Conservation (phyloP, 2,888 invertebrate genomes). For the Scaptomyza flava region DNA sequence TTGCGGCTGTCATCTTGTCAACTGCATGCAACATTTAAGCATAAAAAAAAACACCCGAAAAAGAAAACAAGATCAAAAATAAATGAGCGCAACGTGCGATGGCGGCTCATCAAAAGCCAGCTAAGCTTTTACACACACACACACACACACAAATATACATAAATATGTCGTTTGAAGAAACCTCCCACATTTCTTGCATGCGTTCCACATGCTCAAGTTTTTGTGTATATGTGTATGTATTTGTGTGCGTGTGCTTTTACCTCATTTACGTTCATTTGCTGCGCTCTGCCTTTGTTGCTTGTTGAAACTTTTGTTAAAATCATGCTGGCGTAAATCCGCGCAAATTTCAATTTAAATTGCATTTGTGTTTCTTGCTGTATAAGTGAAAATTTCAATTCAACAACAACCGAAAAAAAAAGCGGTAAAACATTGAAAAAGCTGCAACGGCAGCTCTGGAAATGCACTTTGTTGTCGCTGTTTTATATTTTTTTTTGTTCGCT, state of each 20-base stretch:
- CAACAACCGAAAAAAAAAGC: conserved; percentile 15
- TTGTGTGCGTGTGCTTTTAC: conserved; percentile 53
- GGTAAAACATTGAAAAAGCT: conserved; percentile 23
- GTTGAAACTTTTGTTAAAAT: conserved; percentile 62
- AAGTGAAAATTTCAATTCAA: conserved; percentile 57
- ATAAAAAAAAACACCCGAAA: conserved; percentile 35
- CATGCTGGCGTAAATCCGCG: conserved; percentile 81
- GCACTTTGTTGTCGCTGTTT: conserved; percentile 28
- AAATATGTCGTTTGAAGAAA: conserved; percentile 45
- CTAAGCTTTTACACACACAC: conserved; percentile 51
- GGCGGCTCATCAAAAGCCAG: conserved; percentile 40
- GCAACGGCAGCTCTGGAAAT: conserved; percentile 39
- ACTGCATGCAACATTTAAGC: conserved; percentile 79
- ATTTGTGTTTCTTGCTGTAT: conserved; percentile 44
- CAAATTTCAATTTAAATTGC: conserved; percentile 79
- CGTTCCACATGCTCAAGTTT: conserved; percentile 54
- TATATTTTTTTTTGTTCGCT: not conserved
- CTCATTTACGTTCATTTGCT: conserved; percentile 52
- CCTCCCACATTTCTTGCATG: conserved; percentile 62
- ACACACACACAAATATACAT: conserved; percentile 3
- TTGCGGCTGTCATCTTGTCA: conserved; percentile 67
- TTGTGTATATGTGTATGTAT: conserved; percentile 15
- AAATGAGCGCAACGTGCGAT: conserved; percentile 38
- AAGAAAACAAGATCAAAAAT: conserved; percentile 54
- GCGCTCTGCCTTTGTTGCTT: conserved; percentile 9